Percentiles rank a stretch among this genome's conserved stretches.
These are phyloP conservation scores for Ochropacha duplaris DNA, from an alignment of 2,888 invertebrate species.

Conservation along the genomic window DNA sequence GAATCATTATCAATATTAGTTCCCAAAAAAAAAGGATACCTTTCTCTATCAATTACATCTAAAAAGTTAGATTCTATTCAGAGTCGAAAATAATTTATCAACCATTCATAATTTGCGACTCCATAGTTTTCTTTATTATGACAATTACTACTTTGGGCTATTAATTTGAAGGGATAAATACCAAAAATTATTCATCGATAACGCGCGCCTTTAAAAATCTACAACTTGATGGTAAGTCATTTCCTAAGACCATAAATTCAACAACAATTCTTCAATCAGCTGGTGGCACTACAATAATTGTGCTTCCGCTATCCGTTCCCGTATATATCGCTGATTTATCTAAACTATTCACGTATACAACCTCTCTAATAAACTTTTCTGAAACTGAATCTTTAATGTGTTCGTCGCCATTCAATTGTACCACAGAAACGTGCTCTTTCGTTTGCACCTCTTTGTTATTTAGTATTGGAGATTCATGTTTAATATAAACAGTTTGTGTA, in stretches of 20 bases:
- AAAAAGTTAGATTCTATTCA: neutral
- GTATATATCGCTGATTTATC: constrained; percentile 67
- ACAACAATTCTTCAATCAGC: constrained; percentile 58
- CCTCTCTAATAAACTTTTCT: constrained; percentile 57
- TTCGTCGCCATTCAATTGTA: constrained; percentile 69
- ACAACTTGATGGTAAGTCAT: neutral
- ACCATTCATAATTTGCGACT: too few species aligned
- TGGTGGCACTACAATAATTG: constrained; percentile 72
- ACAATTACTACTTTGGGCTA: too few species aligned
- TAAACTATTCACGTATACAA: constrained; percentile 61
- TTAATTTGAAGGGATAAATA: too few species aligned
- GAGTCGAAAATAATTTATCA: too few species aligned
- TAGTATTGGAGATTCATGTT: constrained; percentile 57
- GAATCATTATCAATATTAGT: neutral
- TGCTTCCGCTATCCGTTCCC: constrained; percentile 70
- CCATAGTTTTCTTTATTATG: too few species aligned
- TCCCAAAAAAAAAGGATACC: neutral
- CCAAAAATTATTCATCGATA: too few species aligned
- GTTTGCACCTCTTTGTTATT: constrained; percentile 49
- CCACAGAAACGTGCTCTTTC: constrained; percentile 70
- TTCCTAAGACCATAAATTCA: neutral
- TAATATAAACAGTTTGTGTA: constrained; percentile 72
- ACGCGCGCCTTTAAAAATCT: too few species aligned
- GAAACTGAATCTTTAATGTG: constrained; percentile 49
- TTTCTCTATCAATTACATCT: neutral